A percentile compares a stretch with the other conserved stretches of the same genome.
phyloP scores from a whole-genome alignment of 2,888 invertebrate species.

The Liopterus haemorrhoidalis region DNA sequence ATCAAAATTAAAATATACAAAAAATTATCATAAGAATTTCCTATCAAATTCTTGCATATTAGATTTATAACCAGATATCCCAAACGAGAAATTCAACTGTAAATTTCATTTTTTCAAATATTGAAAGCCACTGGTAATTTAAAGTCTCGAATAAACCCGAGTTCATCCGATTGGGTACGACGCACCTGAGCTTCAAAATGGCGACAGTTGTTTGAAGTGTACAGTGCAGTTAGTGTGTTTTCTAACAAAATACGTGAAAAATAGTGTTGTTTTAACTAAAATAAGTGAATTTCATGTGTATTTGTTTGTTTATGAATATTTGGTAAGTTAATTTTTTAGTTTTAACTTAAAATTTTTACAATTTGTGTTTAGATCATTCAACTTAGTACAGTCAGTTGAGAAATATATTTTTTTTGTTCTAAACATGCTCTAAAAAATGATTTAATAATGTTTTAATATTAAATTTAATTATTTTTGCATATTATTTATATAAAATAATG shows the following conservation, averaged over 20 bases:
- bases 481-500: not conserved
- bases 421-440: not conserved
- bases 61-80: constrained; percentile 1
- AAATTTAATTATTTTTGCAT: not conserved
- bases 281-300: not conserved
- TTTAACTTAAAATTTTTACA: constrained; percentile 5
- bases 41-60: too few relatives aligned
- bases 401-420: constrained; percentile 1
- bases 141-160: constrained; percentile 4
- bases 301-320: not conserved
- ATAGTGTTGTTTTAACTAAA: constrained; percentile 5
- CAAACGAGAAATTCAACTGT: not conserved
- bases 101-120: not conserved
- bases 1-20: not conserved
- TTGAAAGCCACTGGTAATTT: constrained; percentile 2
- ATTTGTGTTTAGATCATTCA: constrained; percentile 8
- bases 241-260: too few relatives aligned
- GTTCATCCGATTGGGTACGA: not conserved
- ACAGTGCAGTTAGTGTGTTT: constrained; percentile 1
- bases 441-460: not conserved
- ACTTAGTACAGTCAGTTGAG: constrained; percentile 13
- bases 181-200: constrained; percentile 9
- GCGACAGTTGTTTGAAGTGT: constrained; percentile 4
- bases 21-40: too few relatives aligned
- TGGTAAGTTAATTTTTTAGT: too few relatives aligned